These are phyloP conservation scores for Diabrotica balteata DNA, from an alignment of 2,888 invertebrate species.

Conservation along the genomic window DNA sequence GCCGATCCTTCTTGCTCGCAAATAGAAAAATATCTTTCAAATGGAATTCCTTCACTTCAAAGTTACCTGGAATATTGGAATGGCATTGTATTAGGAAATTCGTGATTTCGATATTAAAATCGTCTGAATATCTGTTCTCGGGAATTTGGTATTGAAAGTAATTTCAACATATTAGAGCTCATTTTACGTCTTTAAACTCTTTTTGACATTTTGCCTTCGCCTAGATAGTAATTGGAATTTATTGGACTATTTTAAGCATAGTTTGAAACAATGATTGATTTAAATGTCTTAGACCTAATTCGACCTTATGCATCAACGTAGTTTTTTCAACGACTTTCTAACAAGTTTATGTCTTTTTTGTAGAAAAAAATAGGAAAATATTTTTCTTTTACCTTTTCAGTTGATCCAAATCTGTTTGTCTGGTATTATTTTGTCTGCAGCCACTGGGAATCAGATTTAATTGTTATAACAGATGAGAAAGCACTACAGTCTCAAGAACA, in stretches of 20 bases:
- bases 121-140: slow-evolving; percentile 1
- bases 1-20: slow-evolving; percentile 4
- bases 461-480: too few relatives aligned
- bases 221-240: background rate
- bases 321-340: too few relatives aligned
- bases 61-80: slow-evolving; percentile 18
- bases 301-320: too few relatives aligned
- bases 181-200: background rate
- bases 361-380: too few relatives aligned
- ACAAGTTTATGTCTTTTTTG: too few relatives aligned
- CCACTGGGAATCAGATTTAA: too few relatives aligned
- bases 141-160: slow-evolving; percentile 1
- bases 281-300: too few relatives aligned
- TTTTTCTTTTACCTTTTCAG: too few relatives aligned
- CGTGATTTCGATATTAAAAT: slow-evolving; percentile 19
- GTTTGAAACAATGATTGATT: too few relatives aligned
- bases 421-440: too few relatives aligned
- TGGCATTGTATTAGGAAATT: slow-evolving; percentile 12
- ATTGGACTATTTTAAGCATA: background rate
- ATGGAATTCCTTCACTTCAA: slow-evolving; percentile 9
- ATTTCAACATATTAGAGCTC: background rate
- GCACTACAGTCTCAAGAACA: too few relatives aligned
- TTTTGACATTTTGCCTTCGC: background rate
- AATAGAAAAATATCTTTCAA: slow-evolving; percentile 16
- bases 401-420: too few relatives aligned